A percentile compares a stretch with the other conserved stretches of the same genome.
These are phyloP conservation scores for Archips crataeganus DNA, from an alignment of 2,888 invertebrate genomes.

Conservation along the genomic window DNA sequence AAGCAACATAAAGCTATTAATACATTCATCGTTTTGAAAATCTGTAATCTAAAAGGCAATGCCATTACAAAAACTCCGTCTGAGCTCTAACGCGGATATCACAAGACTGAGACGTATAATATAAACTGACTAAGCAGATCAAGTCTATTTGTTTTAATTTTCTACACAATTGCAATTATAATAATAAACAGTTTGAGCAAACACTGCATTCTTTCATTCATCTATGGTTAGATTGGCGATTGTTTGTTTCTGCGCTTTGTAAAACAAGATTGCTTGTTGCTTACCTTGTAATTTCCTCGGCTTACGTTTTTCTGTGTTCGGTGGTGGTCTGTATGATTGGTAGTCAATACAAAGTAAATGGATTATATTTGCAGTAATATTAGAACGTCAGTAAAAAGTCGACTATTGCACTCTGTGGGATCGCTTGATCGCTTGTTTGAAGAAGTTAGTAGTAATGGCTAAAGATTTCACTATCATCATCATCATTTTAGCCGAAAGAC, in stretches of 20 bases:
- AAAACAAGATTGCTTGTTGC: neutral
- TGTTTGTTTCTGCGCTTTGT: neutral
- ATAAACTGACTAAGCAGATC: neutral
- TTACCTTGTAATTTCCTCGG: too few species aligned
- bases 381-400: too few species aligned
- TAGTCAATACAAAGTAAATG: too few species aligned
- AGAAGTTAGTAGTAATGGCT: too few species aligned
- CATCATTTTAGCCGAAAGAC: too few species aligned
- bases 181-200: neutral
- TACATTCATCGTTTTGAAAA: neutral
- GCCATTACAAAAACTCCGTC: neutral
- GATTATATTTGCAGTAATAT: too few species aligned
- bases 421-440: too few species aligned
- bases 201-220: conserved; percentile 14
- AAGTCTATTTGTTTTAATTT: conserved; percentile 9
- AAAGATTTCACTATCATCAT: too few species aligned
- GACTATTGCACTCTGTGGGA: too few species aligned
- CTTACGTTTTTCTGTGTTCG: too few species aligned
- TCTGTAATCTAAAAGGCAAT: neutral
- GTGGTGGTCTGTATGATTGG: too few species aligned
- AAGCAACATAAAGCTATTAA: neutral
- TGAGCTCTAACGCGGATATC: neutral
- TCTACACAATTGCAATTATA: conserved; percentile 8
- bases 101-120: neutral
- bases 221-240: neutral